A percentile compares a stretch with the other conserved stretches of the same genome.
Conservation (phyloP, 2,888 invertebrate genomes). For the Athalia circularis region DNA sequence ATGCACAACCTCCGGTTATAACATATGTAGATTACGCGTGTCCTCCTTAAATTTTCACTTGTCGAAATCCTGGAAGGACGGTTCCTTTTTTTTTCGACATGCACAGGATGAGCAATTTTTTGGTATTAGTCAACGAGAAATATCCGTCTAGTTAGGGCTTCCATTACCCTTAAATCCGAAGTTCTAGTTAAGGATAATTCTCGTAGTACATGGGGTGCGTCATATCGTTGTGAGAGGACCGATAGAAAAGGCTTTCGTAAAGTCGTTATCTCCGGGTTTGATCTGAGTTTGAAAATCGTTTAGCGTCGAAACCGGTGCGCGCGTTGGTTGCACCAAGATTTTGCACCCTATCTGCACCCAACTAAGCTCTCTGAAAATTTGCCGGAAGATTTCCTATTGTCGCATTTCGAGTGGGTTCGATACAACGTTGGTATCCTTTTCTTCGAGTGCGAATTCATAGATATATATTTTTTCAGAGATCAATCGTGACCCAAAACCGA, state of each 20-base stretch:
- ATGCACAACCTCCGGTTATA: constrained; percentile 13
- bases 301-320: constrained; percentile 44
- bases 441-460: background rate
- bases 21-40: constrained; percentile 5
- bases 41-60: background rate
- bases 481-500: constrained; percentile 19
- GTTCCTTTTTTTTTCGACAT: too few species aligned
- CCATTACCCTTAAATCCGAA: constrained; percentile 24
- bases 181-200: constrained; percentile 19
- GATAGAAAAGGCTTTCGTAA: constrained; percentile 45
- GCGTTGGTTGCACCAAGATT: constrained; percentile 36
- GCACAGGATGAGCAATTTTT: too few species aligned
- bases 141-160: background rate
- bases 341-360: constrained; percentile 48
- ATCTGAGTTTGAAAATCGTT: constrained; percentile 58
- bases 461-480: constrained; percentile 32
- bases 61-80: too few species aligned
- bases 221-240: constrained; percentile 7
- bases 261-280: constrained; percentile 50
- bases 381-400: constrained; percentile 31
- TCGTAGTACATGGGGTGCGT: background rate
- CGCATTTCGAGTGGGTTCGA: background rate
- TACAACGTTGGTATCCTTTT: background rate
- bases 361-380: constrained; percentile 42
- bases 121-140: constrained; percentile 16